A percentile compares a stretch with the other conserved stretches of the same genome.
Conservation (phyloP, 2,888 invertebrate genomes). For the Catocala fraxini region DNA sequence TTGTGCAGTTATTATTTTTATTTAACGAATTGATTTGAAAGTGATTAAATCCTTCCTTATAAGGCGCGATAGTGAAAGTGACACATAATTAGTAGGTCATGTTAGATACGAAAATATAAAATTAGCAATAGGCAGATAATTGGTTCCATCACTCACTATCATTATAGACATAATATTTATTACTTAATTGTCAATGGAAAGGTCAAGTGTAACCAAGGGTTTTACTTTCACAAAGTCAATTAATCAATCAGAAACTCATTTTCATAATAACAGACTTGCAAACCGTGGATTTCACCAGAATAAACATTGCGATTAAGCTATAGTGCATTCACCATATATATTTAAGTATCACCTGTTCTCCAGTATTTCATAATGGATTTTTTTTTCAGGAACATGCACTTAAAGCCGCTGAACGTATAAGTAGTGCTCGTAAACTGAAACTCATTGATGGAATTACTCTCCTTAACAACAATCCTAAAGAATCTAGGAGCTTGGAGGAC, state of each 20-base stretch:
- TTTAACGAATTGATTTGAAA: too few relatives aligned
- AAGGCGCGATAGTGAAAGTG: constrained; percentile 37
- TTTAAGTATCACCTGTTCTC: not conserved
- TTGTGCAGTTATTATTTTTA: too few relatives aligned
- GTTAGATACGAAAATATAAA: constrained; percentile 35
- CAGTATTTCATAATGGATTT: too few relatives aligned
- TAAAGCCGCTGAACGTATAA: constrained; percentile 72
- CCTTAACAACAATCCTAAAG: constrained; percentile 71
- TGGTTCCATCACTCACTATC: constrained; percentile 18
- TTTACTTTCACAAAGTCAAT: constrained; percentile 25
- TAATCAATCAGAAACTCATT: constrained; percentile 17
- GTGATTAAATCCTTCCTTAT: constrained; percentile 24
- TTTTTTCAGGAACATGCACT: constrained; percentile 76
- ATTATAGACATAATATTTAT: constrained; percentile 26
- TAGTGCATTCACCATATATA: too few relatives aligned
- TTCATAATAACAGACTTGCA: not conserved
- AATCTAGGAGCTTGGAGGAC: constrained; percentile 70
- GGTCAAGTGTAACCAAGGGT: constrained; percentile 25
- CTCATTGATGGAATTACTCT: constrained; percentile 75
- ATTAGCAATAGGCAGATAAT: constrained; percentile 33
- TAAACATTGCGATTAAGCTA: not conserved
- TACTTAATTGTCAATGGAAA: constrained; percentile 39
- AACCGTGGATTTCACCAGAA: constrained; percentile 1
- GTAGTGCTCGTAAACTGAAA: constrained; percentile 69
- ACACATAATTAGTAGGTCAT: constrained; percentile 34